These are phyloP conservation scores for Platynereis dumerilii DNA, from an alignment of 2,888 invertebrate genomes.

Conservation along the genomic window DNA sequence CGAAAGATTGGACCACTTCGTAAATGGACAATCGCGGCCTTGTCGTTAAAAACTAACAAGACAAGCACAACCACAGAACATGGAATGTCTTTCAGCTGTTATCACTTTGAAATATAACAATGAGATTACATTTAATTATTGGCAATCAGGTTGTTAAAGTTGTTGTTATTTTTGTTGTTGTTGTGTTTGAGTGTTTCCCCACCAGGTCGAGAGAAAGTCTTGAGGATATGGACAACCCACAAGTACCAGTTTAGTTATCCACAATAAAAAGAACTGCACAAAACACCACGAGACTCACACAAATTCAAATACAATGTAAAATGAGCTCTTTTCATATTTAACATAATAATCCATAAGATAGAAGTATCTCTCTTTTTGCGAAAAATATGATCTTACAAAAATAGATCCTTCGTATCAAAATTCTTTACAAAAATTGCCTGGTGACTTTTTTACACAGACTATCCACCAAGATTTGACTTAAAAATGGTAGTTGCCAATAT, in stretches of 20 bases:
- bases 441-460: conserved; percentile 27
- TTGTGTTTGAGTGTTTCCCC: neutral
- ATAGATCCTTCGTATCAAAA: conserved; percentile 33
- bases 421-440: conserved; percentile 33
- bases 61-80: too few species aligned
- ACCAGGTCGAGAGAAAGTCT: conserved; percentile 14
- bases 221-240: conserved; percentile 4
- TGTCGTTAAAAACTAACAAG: too few species aligned
- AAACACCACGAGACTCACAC: conserved; percentile 30
- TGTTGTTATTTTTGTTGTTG: too few species aligned
- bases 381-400: conserved; percentile 34
- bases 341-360: conserved; percentile 32
- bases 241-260: conserved; percentile 15
- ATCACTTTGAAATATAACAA: too few species aligned
- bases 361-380: conserved; percentile 31
- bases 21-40: too few species aligned
- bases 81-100: too few species aligned
- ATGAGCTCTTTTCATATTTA: conserved; percentile 26
- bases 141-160: too few species aligned
- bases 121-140: too few species aligned
- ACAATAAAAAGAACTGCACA: conserved; percentile 28
- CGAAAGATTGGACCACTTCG: too few species aligned
- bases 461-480: conserved; percentile 28
- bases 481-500: conserved; percentile 29
- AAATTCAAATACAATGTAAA: conserved; percentile 30